These are phyloP conservation scores for Leptodactylus fuscus DNA, from an alignment of 2,113 vertebrate species.

Conservation along the genomic window DNA sequence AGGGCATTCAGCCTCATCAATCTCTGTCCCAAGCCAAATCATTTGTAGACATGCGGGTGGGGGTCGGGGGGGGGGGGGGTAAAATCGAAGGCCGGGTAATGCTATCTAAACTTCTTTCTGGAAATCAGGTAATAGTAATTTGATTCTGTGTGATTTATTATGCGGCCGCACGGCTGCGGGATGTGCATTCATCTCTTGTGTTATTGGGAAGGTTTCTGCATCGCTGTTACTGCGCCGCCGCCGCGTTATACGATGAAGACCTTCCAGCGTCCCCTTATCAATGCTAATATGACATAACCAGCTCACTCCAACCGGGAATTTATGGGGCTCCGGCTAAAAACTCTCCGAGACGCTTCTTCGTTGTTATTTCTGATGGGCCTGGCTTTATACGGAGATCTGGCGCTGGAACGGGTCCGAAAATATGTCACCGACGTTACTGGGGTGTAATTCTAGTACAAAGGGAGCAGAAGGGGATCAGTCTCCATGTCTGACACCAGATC, in stretches of 20 bases:
- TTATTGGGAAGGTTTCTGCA: slow-evolving; percentile 46
- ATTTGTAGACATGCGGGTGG: slow-evolving; percentile 35
- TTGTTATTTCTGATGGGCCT: background rate
- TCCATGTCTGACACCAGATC: no score
- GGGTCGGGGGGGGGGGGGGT: background rate
- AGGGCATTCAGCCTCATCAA: slow-evolving; percentile 31
- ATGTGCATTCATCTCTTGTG: slow-evolving; percentile 32
- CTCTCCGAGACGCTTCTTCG: background rate
- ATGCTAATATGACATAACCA: slow-evolving; percentile 45
- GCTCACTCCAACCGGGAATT: background rate
- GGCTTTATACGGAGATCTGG: no score
- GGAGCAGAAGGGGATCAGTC: no score
- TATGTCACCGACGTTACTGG: no score
- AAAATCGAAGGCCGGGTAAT: slow-evolving; percentile 55
- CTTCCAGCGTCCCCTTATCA: slow-evolving; percentile 19
- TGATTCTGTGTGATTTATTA: slow-evolving; percentile 56
- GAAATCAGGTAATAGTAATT: slow-evolving; percentile 56
- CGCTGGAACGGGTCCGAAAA: no score
- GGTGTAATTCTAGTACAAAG: no score
- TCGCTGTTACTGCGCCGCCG: background rate
- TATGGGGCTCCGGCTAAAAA: background rate
- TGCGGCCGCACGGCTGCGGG: background rate
- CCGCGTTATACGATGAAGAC: slow-evolving; percentile 40
- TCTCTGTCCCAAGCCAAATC: slow-evolving; percentile 47
- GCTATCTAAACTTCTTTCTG: slow-evolving; percentile 56